Evolutionary conservation across 2,888 invertebrate species (phyloP).

Genomic region (Timema cristinae): DNA sequence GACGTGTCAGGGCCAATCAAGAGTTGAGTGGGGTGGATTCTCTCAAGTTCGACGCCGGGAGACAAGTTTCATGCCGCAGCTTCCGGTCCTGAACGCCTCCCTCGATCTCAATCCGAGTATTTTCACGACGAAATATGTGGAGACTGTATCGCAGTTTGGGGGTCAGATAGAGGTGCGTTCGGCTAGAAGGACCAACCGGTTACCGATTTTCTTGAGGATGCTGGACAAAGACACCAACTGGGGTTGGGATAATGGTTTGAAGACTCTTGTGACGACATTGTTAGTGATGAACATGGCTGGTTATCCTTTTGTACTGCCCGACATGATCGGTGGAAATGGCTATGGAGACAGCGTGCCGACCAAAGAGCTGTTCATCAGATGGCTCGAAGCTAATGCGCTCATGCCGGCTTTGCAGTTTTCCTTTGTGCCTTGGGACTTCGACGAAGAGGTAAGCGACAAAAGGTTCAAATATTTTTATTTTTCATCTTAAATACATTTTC

Average conservation of each 20-base stretch:
- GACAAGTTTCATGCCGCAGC: slow-evolving; percentile 61
- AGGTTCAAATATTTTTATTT: no score
- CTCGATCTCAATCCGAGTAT: slow-evolving; percentile 54
- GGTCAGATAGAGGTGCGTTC: slow-evolving; percentile 63
- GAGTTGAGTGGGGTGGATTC: slow-evolving; percentile 64
- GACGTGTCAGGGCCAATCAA: slow-evolving; percentile 45
- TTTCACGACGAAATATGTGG: slow-evolving; percentile 54
- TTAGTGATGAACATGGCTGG: slow-evolving; percentile 60
- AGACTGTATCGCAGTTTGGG: slow-evolving; percentile 56
- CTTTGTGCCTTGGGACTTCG: slow-evolving; percentile 74
- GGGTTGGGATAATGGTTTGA: slow-evolving; percentile 54
- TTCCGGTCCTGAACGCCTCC: slow-evolving; percentile 55
- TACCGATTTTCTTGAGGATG: slow-evolving; percentile 70
- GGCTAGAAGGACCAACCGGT: slow-evolving; percentile 65
- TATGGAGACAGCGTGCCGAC: slow-evolving; percentile 53
- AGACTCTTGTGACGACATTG: slow-evolving; percentile 67
- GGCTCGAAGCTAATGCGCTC: slow-evolving; percentile 73
- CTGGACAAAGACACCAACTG: slow-evolving; percentile 68
- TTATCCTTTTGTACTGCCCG: slow-evolving; percentile 72
- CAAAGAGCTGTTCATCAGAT: slow-evolving; percentile 67
- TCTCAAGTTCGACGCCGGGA: slow-evolving; percentile 84
- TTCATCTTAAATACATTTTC: no score
- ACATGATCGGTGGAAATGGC: slow-evolving; percentile 72
- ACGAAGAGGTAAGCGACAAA: slow-evolving; percentile 47
- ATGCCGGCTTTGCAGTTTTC: slow-evolving; percentile 79